phyloP scores from a whole-genome alignment of 2,113 vertebrate genomes.

The Synodontis membranacea region DNA sequence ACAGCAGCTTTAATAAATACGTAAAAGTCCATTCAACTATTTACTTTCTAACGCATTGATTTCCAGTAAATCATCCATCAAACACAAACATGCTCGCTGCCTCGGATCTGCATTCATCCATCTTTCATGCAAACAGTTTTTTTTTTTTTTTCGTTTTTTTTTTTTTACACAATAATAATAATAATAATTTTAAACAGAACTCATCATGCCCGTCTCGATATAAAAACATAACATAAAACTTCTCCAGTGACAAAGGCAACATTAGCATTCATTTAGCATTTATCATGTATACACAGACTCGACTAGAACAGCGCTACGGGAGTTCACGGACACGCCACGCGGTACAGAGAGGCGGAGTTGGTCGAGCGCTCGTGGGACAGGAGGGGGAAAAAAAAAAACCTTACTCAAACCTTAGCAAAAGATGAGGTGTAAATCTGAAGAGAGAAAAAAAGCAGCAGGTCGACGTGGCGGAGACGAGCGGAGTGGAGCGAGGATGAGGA shows the following conservation, averaged over 20 bases:
- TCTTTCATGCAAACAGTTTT: constrained; percentile 17
- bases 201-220: constrained; percentile 36
- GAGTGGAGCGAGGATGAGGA: no score
- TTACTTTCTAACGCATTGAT: neutral
- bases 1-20: constrained; percentile 37
- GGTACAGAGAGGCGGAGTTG: constrained; percentile 53
- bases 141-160: neutral
- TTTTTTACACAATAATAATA: constrained; percentile 21
- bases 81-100: constrained; percentile 10
- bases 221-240: constrained; percentile 42
- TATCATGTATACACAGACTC: neutral
- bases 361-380: constrained; percentile 45
- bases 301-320: no score
- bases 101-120: constrained; percentile 1
- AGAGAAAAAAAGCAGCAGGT: constrained; percentile 37
- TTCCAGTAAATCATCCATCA: neutral
- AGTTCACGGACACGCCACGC: neutral
- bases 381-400: no score
- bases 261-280: constrained; percentile 30
- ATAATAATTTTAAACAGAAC: constrained; percentile 31
- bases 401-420: constrained; percentile 44
- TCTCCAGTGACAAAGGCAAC: constrained; percentile 56
- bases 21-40: neutral
- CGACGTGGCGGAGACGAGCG: constrained; percentile 49
- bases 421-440: constrained; percentile 45